phyloP scores from a whole-genome alignment of 2,888 invertebrate species.

The Torymus tubicola region DNA sequence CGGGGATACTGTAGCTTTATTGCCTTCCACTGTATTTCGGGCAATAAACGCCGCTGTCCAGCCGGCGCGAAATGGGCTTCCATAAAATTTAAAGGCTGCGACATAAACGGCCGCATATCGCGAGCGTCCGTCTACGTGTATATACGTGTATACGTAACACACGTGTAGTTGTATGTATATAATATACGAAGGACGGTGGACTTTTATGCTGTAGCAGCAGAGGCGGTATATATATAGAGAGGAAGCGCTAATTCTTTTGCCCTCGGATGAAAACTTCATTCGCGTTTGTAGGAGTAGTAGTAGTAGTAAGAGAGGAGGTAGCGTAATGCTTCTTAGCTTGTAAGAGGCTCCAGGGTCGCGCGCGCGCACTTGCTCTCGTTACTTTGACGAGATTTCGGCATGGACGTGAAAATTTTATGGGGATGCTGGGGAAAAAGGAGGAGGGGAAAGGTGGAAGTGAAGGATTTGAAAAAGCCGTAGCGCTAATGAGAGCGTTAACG shows the following conservation, averaged over 20 bases:
- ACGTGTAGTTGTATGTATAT: neutral
- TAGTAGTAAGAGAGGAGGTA: no score
- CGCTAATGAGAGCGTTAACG: no score
- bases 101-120: slow-evolving; percentile 60
- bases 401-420: slow-evolving; percentile 18
- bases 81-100: slow-evolving; percentile 69
- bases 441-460: no score
- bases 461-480: no score
- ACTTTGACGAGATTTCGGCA: slow-evolving; percentile 18
- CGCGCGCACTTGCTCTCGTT: neutral
- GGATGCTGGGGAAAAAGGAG: no score
- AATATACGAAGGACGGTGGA: neutral
- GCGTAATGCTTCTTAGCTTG: slow-evolving; percentile 8
- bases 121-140: neutral
- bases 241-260: slow-evolving; percentile 21
- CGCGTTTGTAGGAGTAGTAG: neutral
- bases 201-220: slow-evolving; percentile 8
- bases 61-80: slow-evolving; percentile 65
- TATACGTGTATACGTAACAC: neutral
- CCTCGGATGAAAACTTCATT: slow-evolving; percentile 26
- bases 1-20: slow-evolving; percentile 65
- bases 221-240: no score
- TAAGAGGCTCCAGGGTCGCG: neutral
- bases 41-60: slow-evolving; percentile 69
- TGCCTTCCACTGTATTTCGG: slow-evolving; percentile 66